Percentiles rank a stretch among this genome's conserved stretches.
Evolutionary conservation across 1,140 invertebrate species (phyloP).

Genomic region (Listronotus bonariensis): DNA sequence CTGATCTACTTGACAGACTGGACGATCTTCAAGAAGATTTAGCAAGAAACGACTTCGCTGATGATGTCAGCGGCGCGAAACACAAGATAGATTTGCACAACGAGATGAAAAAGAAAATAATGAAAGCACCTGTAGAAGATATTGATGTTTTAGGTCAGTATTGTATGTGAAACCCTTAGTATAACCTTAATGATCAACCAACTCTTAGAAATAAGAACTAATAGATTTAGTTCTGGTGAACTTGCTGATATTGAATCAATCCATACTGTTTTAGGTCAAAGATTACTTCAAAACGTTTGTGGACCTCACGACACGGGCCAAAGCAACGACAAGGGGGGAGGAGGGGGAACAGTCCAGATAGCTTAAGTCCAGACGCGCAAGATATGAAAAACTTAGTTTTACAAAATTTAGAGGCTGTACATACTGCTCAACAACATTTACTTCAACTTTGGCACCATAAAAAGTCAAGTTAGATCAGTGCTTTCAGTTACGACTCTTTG

Average conservation of each 20-base stretch:
- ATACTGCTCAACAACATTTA: conserved; percentile 86
- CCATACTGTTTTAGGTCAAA: conserved; percentile 57
- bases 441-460: conserved; percentile 93
- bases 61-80: conserved; percentile 88
- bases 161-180: background rate
- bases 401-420: conserved; percentile 80
- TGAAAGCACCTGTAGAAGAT: conserved; percentile 91
- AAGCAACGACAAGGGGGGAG: conserved; percentile 55
- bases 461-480: conserved; percentile 91
- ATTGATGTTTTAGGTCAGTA: conserved; percentile 73
- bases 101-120: conserved; percentile 92
- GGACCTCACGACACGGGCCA: conserved; percentile 51
- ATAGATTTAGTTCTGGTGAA: too few species aligned
- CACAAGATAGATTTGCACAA: conserved; percentile 90
- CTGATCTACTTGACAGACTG: conserved; percentile 87
- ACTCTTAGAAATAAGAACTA: too few species aligned
- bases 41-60: conserved; percentile 86
- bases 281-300: conserved; percentile 58
- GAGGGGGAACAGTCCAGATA: conserved; percentile 54
- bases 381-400: conserved; percentile 66
- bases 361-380: conserved; percentile 43
- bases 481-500: conserved; percentile 91
- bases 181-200: background rate
- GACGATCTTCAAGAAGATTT: conserved; percentile 92
- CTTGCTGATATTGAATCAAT: too few species aligned